Percentiles rank a stretch among this genome's conserved stretches.
Conservation (phyloP, 1,140 invertebrate genomes). For the Anagrus nilaparvatae region DNA sequence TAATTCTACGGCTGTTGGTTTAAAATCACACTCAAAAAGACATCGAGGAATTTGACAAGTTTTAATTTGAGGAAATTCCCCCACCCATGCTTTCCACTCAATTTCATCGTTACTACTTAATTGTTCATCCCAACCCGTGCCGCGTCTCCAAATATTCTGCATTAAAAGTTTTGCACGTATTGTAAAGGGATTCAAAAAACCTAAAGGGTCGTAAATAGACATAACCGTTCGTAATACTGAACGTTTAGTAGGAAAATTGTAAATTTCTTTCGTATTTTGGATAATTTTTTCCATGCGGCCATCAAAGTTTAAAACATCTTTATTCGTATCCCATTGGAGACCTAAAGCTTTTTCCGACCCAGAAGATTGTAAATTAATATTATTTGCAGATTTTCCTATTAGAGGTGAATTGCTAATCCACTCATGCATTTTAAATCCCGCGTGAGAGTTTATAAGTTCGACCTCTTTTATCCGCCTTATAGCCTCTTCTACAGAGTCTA, state of each 20-base stretch:
- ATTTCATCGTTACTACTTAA: neutral
- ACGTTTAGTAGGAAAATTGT: constrained; percentile 19
- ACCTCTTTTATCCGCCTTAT: too few species aligned
- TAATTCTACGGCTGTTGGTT: neutral
- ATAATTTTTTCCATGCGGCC: neutral
- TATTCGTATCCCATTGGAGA: neutral
- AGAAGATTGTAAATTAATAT: too few species aligned
- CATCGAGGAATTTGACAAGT: neutral
- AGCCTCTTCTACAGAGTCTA: too few species aligned
- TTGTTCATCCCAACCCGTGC: constrained; percentile 2
- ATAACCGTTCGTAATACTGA: constrained; percentile 19
- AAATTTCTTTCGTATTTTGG: neutral
- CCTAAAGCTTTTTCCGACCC: constrained; percentile 10
- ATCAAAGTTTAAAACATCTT: constrained; percentile 1
- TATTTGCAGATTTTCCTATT: too few species aligned
- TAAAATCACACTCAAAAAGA: neutral
- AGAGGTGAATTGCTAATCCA: too few species aligned
- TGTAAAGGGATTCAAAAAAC: constrained; percentile 26
- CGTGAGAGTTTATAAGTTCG: too few species aligned
- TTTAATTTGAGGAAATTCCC: neutral
- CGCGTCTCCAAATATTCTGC: constrained; percentile 24
- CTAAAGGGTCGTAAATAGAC: constrained; percentile 30
- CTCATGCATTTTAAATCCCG: too few species aligned
- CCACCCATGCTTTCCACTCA: constrained; percentile 7
- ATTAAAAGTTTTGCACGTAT: constrained; percentile 32